These are phyloP conservation scores for Sebastes oblongus DNA, from an alignment of 2,797 vertebrate species.

Conservation along the genomic window DNA sequence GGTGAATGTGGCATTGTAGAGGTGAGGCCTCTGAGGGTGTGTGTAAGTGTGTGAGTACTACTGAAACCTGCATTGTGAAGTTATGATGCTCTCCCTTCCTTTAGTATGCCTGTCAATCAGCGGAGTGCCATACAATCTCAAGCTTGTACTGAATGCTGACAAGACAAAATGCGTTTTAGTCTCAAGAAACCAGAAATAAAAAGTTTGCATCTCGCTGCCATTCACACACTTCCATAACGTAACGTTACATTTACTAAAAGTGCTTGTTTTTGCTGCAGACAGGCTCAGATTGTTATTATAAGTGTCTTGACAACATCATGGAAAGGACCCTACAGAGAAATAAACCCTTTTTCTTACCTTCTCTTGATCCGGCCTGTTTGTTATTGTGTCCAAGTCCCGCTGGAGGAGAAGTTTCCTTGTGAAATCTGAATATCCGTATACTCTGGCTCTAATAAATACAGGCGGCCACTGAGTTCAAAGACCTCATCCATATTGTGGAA, in stretches of 20 bases:
- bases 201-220: background rate
- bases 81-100: background rate
- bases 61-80: constrained; percentile 4
- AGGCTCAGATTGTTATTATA: background rate
- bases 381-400: background rate
- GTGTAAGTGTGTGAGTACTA: background rate
- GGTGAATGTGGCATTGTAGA: constrained; percentile 68
- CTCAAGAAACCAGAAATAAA: background rate
- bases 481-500: background rate
- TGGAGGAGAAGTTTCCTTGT: background rate
- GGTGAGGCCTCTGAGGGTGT: constrained; percentile 37
- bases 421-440: background rate
- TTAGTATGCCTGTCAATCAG: background rate
- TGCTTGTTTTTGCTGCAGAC: background rate
- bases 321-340: background rate
- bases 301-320: background rate
- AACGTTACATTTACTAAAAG: background rate
- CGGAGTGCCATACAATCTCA: background rate
- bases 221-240: background rate
- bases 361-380: background rate
- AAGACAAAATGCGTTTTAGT: background rate
- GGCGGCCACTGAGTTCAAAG: background rate
- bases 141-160: background rate
- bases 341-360: background rate
- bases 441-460: background rate